phyloP scores from a whole-genome alignment of 92 coral and sea anemone species.

The Zoanthus sansibaricus region DNA sequence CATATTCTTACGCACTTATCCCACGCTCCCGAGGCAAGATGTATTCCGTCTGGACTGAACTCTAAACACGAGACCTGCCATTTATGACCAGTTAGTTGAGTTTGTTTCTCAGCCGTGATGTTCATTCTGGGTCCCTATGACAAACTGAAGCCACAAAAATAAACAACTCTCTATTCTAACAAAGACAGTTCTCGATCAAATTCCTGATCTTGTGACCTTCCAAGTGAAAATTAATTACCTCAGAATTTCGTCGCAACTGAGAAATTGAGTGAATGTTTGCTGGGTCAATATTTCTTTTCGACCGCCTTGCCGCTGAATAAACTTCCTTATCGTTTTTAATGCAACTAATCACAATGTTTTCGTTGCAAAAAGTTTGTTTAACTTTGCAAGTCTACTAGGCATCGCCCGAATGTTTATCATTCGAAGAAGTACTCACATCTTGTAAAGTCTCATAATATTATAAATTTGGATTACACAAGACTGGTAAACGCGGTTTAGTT shows the following conservation, averaged over 20 bases:
- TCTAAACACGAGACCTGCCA: constrained; percentile 97
- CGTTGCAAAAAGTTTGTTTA: constrained; percentile 41
- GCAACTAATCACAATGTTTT: constrained; percentile 20
- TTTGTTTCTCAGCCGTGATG: constrained; percentile 84
- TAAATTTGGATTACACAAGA: background rate
- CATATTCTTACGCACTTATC: constrained; percentile 90
- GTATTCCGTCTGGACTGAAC: constrained; percentile 87
- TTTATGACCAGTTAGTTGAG: constrained; percentile 88
- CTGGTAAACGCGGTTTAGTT: background rate
- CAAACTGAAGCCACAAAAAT: background rate
- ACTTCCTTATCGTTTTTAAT: constrained; percentile 30
- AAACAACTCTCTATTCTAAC: constrained; percentile 28
- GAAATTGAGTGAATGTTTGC: constrained; percentile 44
- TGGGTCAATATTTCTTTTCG: constrained; percentile 35
- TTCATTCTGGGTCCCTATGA: constrained; percentile 66
- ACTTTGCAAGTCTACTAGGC: constrained; percentile 15
- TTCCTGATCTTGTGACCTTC: constrained; percentile 32
- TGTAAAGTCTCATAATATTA: background rate
- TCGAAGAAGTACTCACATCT: constrained; percentile 14
- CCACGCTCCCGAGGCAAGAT: constrained; percentile 95
- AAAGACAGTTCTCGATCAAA: constrained; percentile 3
- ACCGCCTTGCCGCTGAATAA: constrained; percentile 20
- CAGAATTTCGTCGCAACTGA: constrained; percentile 41
- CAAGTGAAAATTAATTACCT: constrained; percentile 23
- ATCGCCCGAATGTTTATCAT: background rate